Percentiles rank a stretch among this genome's conserved stretches.
Conservation (phyloP, 2,113 vertebrate species). For the Pomatostomus ruficeps region DNA sequence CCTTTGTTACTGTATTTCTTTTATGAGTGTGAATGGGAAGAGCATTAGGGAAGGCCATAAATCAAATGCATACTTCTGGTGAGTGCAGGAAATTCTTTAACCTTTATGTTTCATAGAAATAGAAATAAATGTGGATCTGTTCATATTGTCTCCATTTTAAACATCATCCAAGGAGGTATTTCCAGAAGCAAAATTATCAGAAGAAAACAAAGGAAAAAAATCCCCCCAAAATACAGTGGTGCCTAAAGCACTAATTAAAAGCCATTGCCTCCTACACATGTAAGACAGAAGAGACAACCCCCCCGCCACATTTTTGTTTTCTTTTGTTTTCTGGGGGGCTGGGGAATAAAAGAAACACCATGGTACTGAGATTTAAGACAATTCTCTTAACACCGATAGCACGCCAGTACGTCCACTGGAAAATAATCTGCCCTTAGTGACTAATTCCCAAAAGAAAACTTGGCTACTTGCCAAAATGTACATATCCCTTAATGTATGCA, state of each 20-base stretch:
- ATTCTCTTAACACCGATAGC: not conserved
- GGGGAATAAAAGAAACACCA: not conserved
- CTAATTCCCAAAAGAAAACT: not conserved
- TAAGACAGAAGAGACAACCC: not conserved
- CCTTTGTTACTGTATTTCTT: not conserved
- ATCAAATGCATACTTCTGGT: conserved; percentile 29
- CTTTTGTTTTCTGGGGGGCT: accelerated
- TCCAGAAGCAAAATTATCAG: not conserved
- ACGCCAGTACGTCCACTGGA: not conserved
- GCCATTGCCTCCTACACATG: not conserved
- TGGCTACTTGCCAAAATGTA: conserved; percentile 5
- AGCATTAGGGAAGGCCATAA: not conserved
- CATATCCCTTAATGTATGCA: conserved; percentile 7
- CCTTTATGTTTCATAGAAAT: not conserved
- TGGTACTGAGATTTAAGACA: not conserved
- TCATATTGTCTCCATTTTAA: not conserved
- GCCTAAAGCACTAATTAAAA: not conserved
- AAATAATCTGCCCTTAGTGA: not conserved
- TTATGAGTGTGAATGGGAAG: not conserved
- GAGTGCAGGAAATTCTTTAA: conserved; percentile 20
- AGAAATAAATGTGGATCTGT: not conserved
- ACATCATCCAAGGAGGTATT: not conserved
- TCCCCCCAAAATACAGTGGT: not conserved
- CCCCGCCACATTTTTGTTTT: not conserved
- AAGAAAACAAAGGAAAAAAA: not conserved